Evolutionary conservation across 1,140 invertebrate species (phyloP), one percentile per base, ranked within the genome.

Genomic region (Drosophila kohkoa): DNA sequence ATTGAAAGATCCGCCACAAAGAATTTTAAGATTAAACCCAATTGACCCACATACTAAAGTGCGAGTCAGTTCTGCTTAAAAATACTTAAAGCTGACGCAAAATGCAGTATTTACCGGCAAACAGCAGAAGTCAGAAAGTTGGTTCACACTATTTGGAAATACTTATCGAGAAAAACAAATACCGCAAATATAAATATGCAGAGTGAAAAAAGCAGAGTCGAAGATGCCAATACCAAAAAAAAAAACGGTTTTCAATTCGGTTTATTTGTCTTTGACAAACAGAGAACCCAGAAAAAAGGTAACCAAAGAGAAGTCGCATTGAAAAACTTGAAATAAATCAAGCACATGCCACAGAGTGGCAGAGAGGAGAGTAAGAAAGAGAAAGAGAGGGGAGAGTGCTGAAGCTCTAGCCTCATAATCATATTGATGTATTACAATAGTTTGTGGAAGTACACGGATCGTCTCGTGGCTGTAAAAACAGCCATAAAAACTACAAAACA

Each of bases 401-500:
- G 30, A 55, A 81, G 64, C 52, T 68, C 63, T 65, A 66, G 63
- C 64, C 82, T 81, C 78, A 85, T 86, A 85, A 86, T 85, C 79
- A 81, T 86, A 85, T 85, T 85, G 82, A 85, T 85, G 82, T 81
- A 85, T 85, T 85, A 86, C 82, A 75, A 78, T 85, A 86, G 74
- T 71, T 83, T 81, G 65, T 83, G 81, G 81, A 74, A 85, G 78
- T 83, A 46, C 51, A 69, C n/a, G 59, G 64, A 65, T 69, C 59
- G 64, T 59, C 65, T 58, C 32, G 59, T 15, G 81, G 58, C 67
- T 72, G 76, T 82, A 83, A 85, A 83, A 74, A 77, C 48, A 73
- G 35, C 28, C 64, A 75, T 88, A 86, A 87, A 87, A 77, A 45
- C 76, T 62, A 82, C 65, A 77, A 71, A 86, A 82, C 80, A 87